Base-by-base conservation (phyloP, 1,140 invertebrate genomes). In the Camponotus pennsylvanicus region DNA sequence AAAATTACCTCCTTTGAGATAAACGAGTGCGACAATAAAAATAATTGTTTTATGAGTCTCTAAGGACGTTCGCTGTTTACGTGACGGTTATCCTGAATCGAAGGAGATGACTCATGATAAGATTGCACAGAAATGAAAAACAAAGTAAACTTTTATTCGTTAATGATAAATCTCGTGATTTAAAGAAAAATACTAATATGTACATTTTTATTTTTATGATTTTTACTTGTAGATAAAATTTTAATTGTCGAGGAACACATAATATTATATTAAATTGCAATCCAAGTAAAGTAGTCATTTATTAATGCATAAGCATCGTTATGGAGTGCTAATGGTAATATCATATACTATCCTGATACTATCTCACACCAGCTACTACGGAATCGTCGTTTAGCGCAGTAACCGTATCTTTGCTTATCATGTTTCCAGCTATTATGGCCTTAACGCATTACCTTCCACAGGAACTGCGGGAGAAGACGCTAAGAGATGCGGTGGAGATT, bases 331-430 rank as follows among this genome's bases (percentile, higher is more conserved):
- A 57, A 49, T 80, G 32, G 13, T 13, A 32, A 67, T 55, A 57
- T n/a, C 71, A 42, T 66, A 80, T 5, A 34, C 64, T 5, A 57
- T 40, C 13, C 8, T 18, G 69, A 63, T 45, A 61, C 73, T 45
- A 45, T 63, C 57, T 49, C 52, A 37, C 37, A 71, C 42, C 40
- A 83, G 32, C 79, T 63, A 61, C 55, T 11, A 18, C 55, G 32
- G 45, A 83, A 75, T 83, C 40, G 69, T 59, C 79, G 32, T 75
- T 61, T 61, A 40, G 40, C 59, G 27, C 27, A 61, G 55, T 82
- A 82, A 83, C 55, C 55, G 42, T 83, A 83, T 63, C 79, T 83
- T 75, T 83, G 79, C 79, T 83, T 83, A 83, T 83, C 79, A 73
- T 83, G 79, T 83, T 83, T 83, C 79, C 79, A 61, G 69, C 79